Evolutionary conservation across 2,113 vertebrate species (phyloP), one percentile per base, ranked within the genome.

Genomic region (Aspidoscelis tigris): DNA sequence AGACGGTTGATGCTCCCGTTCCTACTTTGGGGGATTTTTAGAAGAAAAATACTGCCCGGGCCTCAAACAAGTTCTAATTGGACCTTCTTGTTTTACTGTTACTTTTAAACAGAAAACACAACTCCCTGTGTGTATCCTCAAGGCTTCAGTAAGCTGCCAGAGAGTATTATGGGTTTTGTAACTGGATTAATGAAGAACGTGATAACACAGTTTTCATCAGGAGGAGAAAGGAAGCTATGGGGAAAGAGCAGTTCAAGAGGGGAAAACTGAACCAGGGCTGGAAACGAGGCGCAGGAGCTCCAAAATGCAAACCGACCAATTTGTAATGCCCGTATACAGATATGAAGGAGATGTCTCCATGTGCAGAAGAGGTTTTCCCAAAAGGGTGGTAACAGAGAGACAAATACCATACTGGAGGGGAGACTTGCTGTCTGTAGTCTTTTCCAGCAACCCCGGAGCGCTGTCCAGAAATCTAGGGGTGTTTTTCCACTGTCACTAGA

Each of bases 161-260:
- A 93, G 88, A 93, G 92, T 87, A 91, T 94, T 91, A 89, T 50
- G 86, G 88, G 91, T 94, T 83, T 93, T 94, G 85, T 91, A 87
- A 94, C 86, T 93, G 91, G 90, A 95, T 94, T 95, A 96, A 94
- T 95, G 94, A 95, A 95, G 95, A 95, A 79, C 92, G 92, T 93
- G 89, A 50, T 94, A 94, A 91, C 87, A 94, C 93, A 95, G 95
- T 94, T 89, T 93, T 81, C 84, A 80, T 90, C 89, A 82, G 78
- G 86, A 93, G 88, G 80, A 92, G 41, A 64, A 95, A 94, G 89
- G 78, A 93, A 92, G 61, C 93, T 94, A 82, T 90, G 75, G 89
- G 93, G 89, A 90, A 61, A 84, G 85, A 92, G 91, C 87, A 87
- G 70, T 94, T 93, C 92, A 89, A 95, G 86, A 84, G 86, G 78